Base-by-base conservation (phyloP, 2,113 vertebrate species). In the Ancistrus triradiatus region DNA sequence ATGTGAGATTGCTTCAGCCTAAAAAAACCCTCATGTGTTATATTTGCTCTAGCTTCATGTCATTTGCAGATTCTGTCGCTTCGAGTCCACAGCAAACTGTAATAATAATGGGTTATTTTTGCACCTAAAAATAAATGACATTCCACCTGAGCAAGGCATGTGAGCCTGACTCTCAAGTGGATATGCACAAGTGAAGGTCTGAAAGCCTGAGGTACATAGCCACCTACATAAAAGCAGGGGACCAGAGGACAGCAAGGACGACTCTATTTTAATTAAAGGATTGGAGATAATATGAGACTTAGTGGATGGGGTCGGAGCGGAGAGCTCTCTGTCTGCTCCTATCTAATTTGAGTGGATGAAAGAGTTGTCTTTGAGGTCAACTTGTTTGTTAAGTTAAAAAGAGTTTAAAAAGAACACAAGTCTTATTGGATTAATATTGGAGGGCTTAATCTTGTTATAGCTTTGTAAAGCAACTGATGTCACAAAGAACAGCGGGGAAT, bases 41-140 rank as follows among this genome's bases (percentile, higher is more conserved):
- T 27, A 22, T 43, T 63, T 9, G 15, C 21, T 8, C 2, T 8
- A 13, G 13, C 52, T 37, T 22, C 35, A 31, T 63, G 47, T 28
- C 48, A 42, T 52, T 63, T 50, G 7, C 35, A 9, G 17, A 24
- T 63, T 28, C 35, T 31, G 22, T 64, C 62, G 33, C 27, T 44
- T 2, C 0, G 25, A 64, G 50, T 63, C 38, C 42, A 64, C 53
- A 53, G 38, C 37, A 33, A 11, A n/a, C 19, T 25, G 8, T 38
- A 7, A 11, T 46, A 64, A 65, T 65, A 55, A 37, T 18, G 37
- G 13, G 19, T 31, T 65, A 14, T 37, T 55, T 44, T 65, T 37
- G 9, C 44, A 17, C 44, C 62, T 64, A 65, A 66, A 57, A 66
- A 48, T 48, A 66, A 66, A 66, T 57, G 63, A 49, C 52, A 38